phyloP scores from a whole-genome alignment of 2,888 invertebrate species.

The Altica lythri region DNA sequence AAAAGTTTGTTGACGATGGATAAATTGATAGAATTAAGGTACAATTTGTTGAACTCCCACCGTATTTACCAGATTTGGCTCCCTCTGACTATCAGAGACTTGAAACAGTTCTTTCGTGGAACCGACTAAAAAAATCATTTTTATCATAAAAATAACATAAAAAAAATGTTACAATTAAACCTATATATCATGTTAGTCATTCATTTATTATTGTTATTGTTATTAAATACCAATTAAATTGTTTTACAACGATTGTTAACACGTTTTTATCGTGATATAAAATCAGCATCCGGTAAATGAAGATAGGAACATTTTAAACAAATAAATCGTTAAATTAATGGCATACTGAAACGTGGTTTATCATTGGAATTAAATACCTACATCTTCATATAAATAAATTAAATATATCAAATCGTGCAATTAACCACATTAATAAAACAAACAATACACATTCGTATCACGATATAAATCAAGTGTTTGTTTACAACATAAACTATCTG shows the following conservation, averaged over 20 bases:
- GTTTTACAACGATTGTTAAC: conserved; percentile 1
- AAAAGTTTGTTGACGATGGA: too few relatives aligned
- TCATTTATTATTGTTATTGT: too few relatives aligned
- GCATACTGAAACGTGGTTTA: background rate
- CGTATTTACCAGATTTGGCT: too few relatives aligned
- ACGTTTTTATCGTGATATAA: conserved; percentile 3
- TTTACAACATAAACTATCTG: conserved; percentile 19
- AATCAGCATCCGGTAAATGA: conserved; percentile 7
- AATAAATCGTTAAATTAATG: conserved; percentile 4
- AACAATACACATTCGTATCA: conserved; percentile 23
- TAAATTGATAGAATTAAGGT: too few relatives aligned
- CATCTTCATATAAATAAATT: background rate
- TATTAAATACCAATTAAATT: too few relatives aligned
- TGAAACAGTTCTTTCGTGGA: too few relatives aligned
- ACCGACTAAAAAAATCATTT: too few relatives aligned
- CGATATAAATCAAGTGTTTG: conserved; percentile 28
- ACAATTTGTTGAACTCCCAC: too few relatives aligned
- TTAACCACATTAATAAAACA: conserved; percentile 31
- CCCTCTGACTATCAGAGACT: too few relatives aligned
- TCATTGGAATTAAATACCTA: conserved; percentile 1
- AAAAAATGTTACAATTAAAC: too few relatives aligned
- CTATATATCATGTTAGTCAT: too few relatives aligned
- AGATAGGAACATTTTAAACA: background rate
- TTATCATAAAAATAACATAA: too few relatives aligned
- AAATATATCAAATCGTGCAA: conserved; percentile 19